Percentiles rank a stretch among this genome's conserved stretches.
Evolutionary conservation across 2,888 invertebrate genomes (phyloP).

Genomic region (Oasisia sp.): DNA sequence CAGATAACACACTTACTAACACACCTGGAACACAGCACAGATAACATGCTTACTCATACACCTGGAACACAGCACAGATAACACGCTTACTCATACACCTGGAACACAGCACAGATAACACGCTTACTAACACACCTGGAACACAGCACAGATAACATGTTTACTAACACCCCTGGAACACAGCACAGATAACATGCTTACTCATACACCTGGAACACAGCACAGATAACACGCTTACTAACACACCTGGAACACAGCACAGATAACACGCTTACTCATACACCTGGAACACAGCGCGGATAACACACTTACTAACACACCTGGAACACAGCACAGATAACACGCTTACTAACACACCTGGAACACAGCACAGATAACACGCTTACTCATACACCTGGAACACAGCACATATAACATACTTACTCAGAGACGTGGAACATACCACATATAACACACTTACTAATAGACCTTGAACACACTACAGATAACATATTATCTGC

Average conservation of each 20-base stretch:
- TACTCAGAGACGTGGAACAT: background rate
- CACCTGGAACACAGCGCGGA: too few relatives aligned
- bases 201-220: background rate
- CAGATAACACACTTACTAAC: too few relatives aligned
- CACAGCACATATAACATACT: background rate
- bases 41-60: conserved; percentile 80
- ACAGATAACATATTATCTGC: background rate
- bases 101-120: background rate
- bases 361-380: background rate
- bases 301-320: background rate
- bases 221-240: background rate
- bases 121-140: background rate
- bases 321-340: background rate
- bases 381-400: background rate
- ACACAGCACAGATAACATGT: background rate
- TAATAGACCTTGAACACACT: background rate
- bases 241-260: background rate
- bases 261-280: background rate
- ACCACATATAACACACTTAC: background rate
- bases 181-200: background rate
- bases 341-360: background rate
- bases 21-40: too few relatives aligned
- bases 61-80: conserved; percentile 32
- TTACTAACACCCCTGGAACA: background rate
- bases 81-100: too few relatives aligned